phyloP scores from a whole-genome alignment of 2,888 invertebrate species.

The Drosophila koepferae region DNA sequence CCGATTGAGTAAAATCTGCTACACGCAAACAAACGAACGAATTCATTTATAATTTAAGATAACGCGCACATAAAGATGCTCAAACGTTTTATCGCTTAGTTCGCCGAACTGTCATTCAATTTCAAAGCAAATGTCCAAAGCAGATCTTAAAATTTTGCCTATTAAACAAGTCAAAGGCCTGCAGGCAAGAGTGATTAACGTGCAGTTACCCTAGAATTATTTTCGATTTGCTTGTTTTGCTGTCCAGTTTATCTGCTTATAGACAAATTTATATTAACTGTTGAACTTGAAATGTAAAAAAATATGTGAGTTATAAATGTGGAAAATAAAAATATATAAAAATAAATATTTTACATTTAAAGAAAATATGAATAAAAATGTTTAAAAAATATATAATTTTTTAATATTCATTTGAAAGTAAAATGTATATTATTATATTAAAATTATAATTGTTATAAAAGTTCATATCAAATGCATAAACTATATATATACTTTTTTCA shows the following conservation, averaged over 20 bases:
- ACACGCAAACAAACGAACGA: background rate
- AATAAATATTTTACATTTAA: too few species aligned
- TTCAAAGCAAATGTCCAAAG: background rate
- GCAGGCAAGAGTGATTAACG: background rate
- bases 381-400: too few species aligned
- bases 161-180: background rate
- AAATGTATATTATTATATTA: too few species aligned
- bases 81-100: constrained; percentile 1
- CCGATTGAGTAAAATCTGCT: background rate
- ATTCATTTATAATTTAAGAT: constrained; percentile 14
- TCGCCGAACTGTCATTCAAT: constrained; percentile 11
- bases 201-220: background rate
- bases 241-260: background rate
- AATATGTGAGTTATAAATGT: background rate
- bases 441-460: too few species aligned
- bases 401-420: too few species aligned
- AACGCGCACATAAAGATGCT: background rate
- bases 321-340: too few species aligned
- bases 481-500: too few species aligned
- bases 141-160: constrained; percentile 1
- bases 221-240: background rate
- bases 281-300: background rate
- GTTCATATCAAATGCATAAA: background rate
- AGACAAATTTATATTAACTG: background rate
- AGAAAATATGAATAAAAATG: too few species aligned